Percentiles rank a stretch among this genome's conserved stretches.
phyloP scores from a whole-genome alignment of 2,113 vertebrate species.

The Gymnarchus niloticus region DNA sequence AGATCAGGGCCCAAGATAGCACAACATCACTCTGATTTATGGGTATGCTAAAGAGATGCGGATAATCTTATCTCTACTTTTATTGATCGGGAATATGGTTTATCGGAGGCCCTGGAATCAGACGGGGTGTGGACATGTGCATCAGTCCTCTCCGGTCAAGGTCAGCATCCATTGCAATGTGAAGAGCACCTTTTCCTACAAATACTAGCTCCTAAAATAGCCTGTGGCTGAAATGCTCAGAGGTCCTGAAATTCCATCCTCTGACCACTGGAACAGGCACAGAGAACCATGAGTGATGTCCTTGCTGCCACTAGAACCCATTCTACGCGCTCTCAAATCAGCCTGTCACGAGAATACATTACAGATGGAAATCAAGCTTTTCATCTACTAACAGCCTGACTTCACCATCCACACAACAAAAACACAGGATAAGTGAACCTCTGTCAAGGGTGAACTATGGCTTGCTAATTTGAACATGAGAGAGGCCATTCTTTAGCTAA shows the following conservation, averaged over 20 bases:
- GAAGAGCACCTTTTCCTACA: neutral
- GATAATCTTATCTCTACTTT: neutral
- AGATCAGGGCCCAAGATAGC: constrained; percentile 21
- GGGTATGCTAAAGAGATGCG: neutral
- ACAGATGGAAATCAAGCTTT: no score
- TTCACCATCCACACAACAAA: no score
- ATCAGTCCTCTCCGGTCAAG: neutral
- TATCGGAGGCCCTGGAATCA: neutral
- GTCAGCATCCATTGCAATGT: neutral
- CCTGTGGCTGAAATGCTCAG: neutral
- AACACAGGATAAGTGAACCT: no score
- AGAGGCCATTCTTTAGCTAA: no score
- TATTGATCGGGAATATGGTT: neutral
- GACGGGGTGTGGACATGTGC: neutral
- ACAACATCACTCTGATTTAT: constrained; percentile 19
- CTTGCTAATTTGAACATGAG: no score
- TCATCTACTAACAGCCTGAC: no score
- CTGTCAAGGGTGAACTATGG: no score
- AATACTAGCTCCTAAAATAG: neutral
- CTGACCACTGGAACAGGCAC: neutral
- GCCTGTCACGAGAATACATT: neutral
- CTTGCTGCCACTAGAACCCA: neutral
- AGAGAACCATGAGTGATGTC: neutral
- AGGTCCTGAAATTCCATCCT: no score
- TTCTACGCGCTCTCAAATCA: neutral